These are phyloP conservation scores for Piscicola geometra DNA, from an alignment of 2,888 invertebrate genomes.

Conservation along the genomic window DNA sequence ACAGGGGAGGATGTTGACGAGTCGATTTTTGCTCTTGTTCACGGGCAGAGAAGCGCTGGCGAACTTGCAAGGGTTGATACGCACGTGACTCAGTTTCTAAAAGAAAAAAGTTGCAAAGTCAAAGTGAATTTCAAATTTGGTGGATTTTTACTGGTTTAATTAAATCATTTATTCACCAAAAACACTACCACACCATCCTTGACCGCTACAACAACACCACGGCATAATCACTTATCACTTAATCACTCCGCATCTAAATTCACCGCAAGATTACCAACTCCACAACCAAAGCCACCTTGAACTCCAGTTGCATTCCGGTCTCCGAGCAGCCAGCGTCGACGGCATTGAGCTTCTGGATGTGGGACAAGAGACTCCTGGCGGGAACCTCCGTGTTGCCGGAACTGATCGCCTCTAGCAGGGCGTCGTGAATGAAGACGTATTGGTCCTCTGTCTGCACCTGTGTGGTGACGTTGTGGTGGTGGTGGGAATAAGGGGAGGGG, in stretches of 20 bases:
- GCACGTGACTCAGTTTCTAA: conserved; percentile 83
- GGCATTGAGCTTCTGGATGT: conserved; percentile 89
- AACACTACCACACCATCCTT: too few species aligned
- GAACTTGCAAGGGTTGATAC: conserved; percentile 87
- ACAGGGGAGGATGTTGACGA: conserved; percentile 92
- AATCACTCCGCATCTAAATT: too few species aligned
- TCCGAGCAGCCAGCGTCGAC: conserved; percentile 58
- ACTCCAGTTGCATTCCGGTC: conserved; percentile 55
- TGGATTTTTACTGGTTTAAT: too few species aligned
- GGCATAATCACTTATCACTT: too few species aligned
- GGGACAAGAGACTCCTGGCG: conserved; percentile 85
- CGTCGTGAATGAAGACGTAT: conserved; percentile 98
- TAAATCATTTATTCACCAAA: too few species aligned
- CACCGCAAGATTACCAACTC: too few species aligned
- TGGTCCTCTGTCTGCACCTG: conserved; percentile 89
- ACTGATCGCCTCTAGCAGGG: conserved; percentile 88
- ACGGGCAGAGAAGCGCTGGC: conserved; percentile 90
- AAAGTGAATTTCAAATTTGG: too few species aligned
- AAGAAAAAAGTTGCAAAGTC: too few species aligned
- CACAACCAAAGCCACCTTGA: conserved; percentile 52
- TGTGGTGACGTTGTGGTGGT: too few species aligned
- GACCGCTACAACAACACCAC: too few species aligned
- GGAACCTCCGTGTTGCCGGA: conserved; percentile 95
- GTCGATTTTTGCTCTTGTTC: conserved; percentile 96
- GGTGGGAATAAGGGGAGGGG: too few species aligned